Evolutionary conservation across 1,140 invertebrate genomes (phyloP), one percentile per base, ranked within the genome.

Genomic region (Atta colombica): DNA sequence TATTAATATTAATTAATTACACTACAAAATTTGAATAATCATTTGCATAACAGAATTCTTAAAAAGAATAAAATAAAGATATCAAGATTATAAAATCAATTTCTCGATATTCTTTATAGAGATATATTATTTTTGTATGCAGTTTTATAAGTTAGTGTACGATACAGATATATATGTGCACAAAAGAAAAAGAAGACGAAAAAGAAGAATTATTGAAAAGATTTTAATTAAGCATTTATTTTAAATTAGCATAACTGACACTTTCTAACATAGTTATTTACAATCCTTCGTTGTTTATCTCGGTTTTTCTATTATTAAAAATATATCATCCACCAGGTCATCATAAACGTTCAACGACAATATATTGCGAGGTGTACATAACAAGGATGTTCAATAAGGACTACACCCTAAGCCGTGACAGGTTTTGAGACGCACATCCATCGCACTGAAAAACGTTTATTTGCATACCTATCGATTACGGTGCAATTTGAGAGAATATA

Each of bases 401-500:
- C 61, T 66, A 28, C 25, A 74, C 55, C 39, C 55, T 51, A 49
- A 74, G 68, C 39, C 25, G 39, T 72, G 39, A 14, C 68, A 55
- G 18, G 53, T 31, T 61, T 39, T 55, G 55, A 28, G 55, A 63
- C 55, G 53, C 55, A 21, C 55, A 63, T 82, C 80, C 68, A 39
- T 84, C 55, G 69, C 39, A 21, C 14, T 75, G 45, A 35, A 75
- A 84, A 85, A 74, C 35, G 1, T 63, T 31, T 86, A 86, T 71
- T 84, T 77, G 89, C 89, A 86, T 86, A 74, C 63, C 80, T 86
- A 85, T 82, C 77, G 89, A 88, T 91, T 90, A 86, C 75, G 53
- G 60, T 78, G 61, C 77, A 84, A 90, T 88, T 82, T 87, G 45
- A 90, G 58, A 71, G 72, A 88, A 90, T 88, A 82, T 82, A 90